Evolutionary conservation across 2,888 invertebrate genomes (phyloP).

Genomic region (Agrotis clavis): DNA sequence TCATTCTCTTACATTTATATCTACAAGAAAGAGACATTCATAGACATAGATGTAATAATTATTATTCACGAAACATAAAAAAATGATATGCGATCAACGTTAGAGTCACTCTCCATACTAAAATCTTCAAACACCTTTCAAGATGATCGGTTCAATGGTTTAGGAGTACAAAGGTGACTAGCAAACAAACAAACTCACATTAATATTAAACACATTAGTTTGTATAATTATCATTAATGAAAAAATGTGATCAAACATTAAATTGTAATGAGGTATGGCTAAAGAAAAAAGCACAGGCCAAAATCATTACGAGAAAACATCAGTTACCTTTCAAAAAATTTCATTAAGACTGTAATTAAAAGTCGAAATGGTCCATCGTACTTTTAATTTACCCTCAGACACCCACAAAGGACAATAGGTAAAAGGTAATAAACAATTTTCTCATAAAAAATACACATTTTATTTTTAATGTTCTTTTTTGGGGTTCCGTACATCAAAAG

Average conservation of each 20-base stretch:
- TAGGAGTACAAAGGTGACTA: too few relatives aligned
- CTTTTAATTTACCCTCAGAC: conserved; percentile 70
- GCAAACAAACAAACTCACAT: too few relatives aligned
- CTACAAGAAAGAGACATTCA: too few relatives aligned
- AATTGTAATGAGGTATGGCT: background rate
- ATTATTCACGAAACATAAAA: too few relatives aligned
- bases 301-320: conserved; percentile 60
- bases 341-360: conserved; percentile 78
- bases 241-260: background rate
- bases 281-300: conserved; percentile 1
- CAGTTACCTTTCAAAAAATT: conserved; percentile 72
- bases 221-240: background rate
- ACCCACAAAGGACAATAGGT: conserved; percentile 64
- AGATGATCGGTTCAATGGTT: too few relatives aligned
- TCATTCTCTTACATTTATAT: too few relatives aligned
- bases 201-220: too few relatives aligned
- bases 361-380: conserved; percentile 69
- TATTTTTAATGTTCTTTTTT: conserved; percentile 22
- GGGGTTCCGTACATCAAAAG: too few relatives aligned
- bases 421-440: conserved; percentile 65
- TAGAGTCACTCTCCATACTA: too few relatives aligned
- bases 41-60: too few relatives aligned
- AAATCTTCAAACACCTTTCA: too few relatives aligned
- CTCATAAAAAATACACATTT: conserved; percentile 60
- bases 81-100: too few relatives aligned